These are phyloP conservation scores for Neopelma chrysocephalum DNA, from an alignment of 2,797 vertebrate genomes.

Conservation along the genomic window DNA sequence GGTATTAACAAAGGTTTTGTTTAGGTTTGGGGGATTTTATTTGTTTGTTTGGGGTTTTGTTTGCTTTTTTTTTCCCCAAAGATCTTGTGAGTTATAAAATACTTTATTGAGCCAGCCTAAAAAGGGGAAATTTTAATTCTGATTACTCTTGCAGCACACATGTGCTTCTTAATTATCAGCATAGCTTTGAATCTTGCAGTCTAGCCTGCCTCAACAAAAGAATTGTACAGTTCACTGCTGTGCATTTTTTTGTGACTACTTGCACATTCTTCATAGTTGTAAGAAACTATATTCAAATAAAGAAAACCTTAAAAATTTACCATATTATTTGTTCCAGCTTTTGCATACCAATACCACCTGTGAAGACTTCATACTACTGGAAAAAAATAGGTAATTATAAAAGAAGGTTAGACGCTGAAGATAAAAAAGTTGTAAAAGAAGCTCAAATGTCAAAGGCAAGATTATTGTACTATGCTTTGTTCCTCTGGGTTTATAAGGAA, in stretches of 20 bases:
- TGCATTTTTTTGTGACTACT: not conserved
- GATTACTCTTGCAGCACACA: not conserved
- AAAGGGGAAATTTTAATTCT: not conserved
- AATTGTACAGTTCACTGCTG: not conserved
- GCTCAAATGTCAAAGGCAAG: not conserved
- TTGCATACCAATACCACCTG: not conserved
- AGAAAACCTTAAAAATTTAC: not conserved
- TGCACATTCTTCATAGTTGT: not conserved
- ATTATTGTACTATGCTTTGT: not conserved
- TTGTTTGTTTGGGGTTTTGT: not conserved
- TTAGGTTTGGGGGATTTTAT: not conserved
- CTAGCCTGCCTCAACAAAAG: not conserved
- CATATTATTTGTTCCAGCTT: not conserved
- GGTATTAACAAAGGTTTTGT: not conserved
- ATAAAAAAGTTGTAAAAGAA: not conserved
- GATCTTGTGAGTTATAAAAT: not conserved
- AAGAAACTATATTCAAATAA: not conserved
- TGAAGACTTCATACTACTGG: not conserved
- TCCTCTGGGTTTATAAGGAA: not conserved
- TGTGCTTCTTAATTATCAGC: not conserved
- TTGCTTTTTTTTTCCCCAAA: not conserved
- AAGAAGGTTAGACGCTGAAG: not conserved
- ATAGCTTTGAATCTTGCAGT: not conserved
- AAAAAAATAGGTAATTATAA: not conserved
- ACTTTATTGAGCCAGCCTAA: not conserved